Conservation (phyloP, 2,113 vertebrate species). For the Archocentrus centrarchus region DNA sequence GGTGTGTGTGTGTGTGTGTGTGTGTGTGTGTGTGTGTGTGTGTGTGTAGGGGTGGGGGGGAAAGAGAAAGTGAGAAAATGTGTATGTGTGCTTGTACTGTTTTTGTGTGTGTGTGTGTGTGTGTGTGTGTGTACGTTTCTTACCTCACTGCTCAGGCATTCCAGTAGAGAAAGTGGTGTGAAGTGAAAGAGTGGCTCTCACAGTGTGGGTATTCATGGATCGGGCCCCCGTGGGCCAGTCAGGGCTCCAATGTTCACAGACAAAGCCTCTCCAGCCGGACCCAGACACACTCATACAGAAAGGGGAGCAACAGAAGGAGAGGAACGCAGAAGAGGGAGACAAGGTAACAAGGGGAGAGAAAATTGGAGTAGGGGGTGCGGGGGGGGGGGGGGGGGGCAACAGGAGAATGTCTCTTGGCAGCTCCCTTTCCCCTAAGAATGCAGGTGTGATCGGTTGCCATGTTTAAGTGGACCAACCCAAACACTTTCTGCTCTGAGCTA, state of each 20-base stretch:
- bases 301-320: constrained; percentile 69
- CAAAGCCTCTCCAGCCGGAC: constrained; percentile 78
- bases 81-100: constrained; percentile 36
- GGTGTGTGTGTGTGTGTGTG: constrained; percentile 23
- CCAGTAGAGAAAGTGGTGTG: constrained; percentile 80
- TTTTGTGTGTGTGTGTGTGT: constrained; percentile 20
- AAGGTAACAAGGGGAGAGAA: constrained; percentile 70
- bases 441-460: constrained; percentile 60
- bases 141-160: constrained; percentile 86
- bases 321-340: constrained; percentile 54
- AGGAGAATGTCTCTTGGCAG: constrained; percentile 57
- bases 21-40: constrained; percentile 10
- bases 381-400: constrained; percentile 52
- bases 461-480: constrained; percentile 22
- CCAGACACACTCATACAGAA: constrained; percentile 76
- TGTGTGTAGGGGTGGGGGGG: constrained; percentile 25
- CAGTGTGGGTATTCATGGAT: constrained; percentile 84
- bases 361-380: constrained; percentile 43
- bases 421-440: constrained; percentile 35
- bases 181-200: constrained; percentile 83
- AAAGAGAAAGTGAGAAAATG: constrained; percentile 61
- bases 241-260: constrained; percentile 80
- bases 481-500: constrained; percentile 5
- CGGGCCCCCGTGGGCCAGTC: constrained; percentile 74
- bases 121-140: constrained; percentile 59